Base-by-base conservation (phyloP, 2,888 invertebrate species). In the Mallateleia sp. region DNA sequence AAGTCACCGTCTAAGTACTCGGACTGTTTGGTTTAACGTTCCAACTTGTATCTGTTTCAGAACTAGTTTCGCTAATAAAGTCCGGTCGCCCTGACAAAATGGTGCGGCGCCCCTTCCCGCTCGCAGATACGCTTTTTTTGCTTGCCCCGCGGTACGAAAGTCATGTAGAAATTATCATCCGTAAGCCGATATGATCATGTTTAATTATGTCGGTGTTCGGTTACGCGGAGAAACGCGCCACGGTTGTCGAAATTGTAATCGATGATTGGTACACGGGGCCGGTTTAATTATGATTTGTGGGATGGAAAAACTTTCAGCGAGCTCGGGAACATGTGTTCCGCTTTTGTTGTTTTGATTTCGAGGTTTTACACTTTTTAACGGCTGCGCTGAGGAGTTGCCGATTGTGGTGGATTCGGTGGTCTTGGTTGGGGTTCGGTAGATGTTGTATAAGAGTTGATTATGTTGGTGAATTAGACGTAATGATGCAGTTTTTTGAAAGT, bases 51-150 rank as follows among this genome's bases (percentile, higher is more conserved):
- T 84, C 79, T 60, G 58, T 85, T 85, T 74, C 79, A 79, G 18
- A 79, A 79, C 84, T 79, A 79, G 80, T 85, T 85, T 85, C 62
- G 56, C 79, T 85, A 85, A 80, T 85, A 85, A 85, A 85, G 85
- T 85, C 67, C 80, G 69, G 45, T 85, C 79, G 45, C 54, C 38
- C 75, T 74, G 80, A 85, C 85, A 85, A 79, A 80, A 85, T 64
- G 56, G 38, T 2, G n/a, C 18, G 28, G 22, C 18, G 28, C 42
- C 45, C 24, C 25, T 8, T n/a, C n/a, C n/a, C n/a, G n/a, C n/a
- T n/a, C n/a, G n/a, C n/a, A n/a, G n/a, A n/a, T n/a, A n/a, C n/a
- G n/a, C n/a, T 18, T 67, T 67, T 84, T 66, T 60, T 34, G 22
- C 42, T 25, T 24, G 22, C 42, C 28, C 56, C 71, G 79, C 75